These are phyloP conservation scores for Pseudomyrmex dendroicus DNA, from an alignment of 1,140 invertebrate genomes.

Conservation along the genomic window DNA sequence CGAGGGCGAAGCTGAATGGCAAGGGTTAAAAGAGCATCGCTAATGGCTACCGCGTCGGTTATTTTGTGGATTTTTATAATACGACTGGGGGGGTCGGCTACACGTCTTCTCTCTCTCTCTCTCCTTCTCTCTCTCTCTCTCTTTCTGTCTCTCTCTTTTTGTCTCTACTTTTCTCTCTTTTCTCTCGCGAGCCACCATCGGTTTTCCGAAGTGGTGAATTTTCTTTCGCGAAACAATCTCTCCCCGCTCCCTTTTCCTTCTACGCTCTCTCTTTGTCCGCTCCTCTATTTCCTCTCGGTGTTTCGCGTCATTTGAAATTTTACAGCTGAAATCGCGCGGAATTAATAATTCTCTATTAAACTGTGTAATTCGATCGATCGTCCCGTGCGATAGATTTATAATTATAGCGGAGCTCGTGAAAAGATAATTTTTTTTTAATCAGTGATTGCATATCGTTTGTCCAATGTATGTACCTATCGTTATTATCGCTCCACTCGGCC, in stretches of 20 bases:
- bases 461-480: constrained; percentile 56
- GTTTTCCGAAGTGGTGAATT: constrained; percentile 64
- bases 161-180: constrained; percentile 2
- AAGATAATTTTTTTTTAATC: constrained; percentile 61
- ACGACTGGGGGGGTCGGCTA: constrained; percentile 66
- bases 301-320: constrained; percentile 56
- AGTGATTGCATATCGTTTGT: constrained; percentile 59
- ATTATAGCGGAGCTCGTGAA: constrained; percentile 53
- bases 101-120: constrained; percentile 35
- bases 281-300: neutral
- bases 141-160: neutral
- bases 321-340: constrained; percentile 53
- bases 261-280: neutral
- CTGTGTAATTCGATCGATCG: constrained; percentile 57
- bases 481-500: constrained; percentile 59
- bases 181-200: constrained; percentile 53
- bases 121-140: constrained; percentile 7
- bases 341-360: constrained; percentile 62
- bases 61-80: constrained; percentile 86
- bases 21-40: constrained; percentile 85
- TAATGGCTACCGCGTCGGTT: constrained; percentile 85
- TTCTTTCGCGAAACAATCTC: constrained; percentile 53
- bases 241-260: neutral
- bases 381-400: constrained; percentile 52
- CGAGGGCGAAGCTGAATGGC: constrained; percentile 82